Evolutionary conservation across 2,797 vertebrate species (phyloP).

Genomic region (Chiloscyllium punctatum): DNA sequence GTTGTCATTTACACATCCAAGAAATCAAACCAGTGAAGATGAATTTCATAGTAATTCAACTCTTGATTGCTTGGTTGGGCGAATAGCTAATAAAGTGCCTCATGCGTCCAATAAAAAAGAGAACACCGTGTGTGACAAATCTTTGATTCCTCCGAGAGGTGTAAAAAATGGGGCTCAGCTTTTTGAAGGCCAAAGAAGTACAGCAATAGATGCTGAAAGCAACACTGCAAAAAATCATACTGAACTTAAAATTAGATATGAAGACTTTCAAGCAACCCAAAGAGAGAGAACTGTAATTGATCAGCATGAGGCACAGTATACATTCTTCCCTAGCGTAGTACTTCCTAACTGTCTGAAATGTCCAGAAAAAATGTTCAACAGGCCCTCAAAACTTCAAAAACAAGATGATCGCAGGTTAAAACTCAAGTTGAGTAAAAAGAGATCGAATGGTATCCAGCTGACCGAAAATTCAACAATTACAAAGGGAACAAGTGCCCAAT

Average conservation of each 20-base stretch:
- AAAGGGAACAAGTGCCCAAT: not conserved
- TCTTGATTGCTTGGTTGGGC: conserved; percentile 60
- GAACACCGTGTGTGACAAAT: conserved; percentile 45
- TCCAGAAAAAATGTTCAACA: conserved; percentile 67
- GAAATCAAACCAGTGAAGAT: conserved; percentile 57
- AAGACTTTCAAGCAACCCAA: conserved; percentile 96
- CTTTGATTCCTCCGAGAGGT: conserved; percentile 3
- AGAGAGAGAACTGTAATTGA: conserved; percentile 80
- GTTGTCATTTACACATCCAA: conserved; percentile 56
- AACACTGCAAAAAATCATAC: conserved; percentile 78
- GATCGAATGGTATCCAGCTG: conserved; percentile 53
- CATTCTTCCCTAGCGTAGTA: conserved; percentile 97
- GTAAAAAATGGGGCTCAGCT: conserved; percentile 22
- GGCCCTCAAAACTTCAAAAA: conserved; percentile 64
- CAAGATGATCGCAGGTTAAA: conserved; percentile 71
- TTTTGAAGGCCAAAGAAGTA: conserved; percentile 1
- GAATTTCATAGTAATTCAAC: conserved; percentile 56
- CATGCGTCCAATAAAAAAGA: conserved; percentile 61
- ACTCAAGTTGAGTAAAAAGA: conserved; percentile 77
- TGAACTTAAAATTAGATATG: conserved; percentile 92
- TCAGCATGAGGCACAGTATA: conserved; percentile 94
- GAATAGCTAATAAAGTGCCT: conserved; percentile 57
- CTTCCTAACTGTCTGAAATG: conserved; percentile 93
- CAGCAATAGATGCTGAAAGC: conserved; percentile 49
- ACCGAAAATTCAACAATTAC: conserved; percentile 49